phyloP scores from a whole-genome alignment of 2,797 vertebrate genomes.

The Apogon hyalosoma region DNA sequence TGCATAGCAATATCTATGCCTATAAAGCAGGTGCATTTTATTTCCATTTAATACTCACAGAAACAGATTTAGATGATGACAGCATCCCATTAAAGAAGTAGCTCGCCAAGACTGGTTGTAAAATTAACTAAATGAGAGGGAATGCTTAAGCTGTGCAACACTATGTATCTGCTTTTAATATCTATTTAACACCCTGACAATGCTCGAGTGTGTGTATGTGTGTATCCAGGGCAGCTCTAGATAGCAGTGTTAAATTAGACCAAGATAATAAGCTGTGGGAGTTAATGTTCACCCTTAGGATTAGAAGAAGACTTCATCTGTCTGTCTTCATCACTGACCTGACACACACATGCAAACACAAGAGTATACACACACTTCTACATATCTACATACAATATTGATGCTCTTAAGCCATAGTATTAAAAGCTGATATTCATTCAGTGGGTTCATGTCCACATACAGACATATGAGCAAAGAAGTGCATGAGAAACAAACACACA shows the following conservation, averaged over 20 bases:
- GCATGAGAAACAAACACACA: not conserved
- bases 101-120: slow-evolving; percentile 2
- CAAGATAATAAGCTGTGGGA: slow-evolving; percentile 86
- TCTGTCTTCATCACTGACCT: slow-evolving; percentile 80
- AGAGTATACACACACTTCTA: slow-evolving; percentile 3
- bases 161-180: slow-evolving; percentile 15
- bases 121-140: slow-evolving; percentile 4
- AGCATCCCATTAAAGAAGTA: not conserved
- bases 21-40: not conserved
- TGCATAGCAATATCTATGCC: no score
- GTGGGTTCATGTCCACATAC: no score
- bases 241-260: slow-evolving; percentile 85
- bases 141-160: slow-evolving; percentile 6
- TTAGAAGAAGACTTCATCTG: slow-evolving; percentile 64
- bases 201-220: slow-evolving; percentile 16
- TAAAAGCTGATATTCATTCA: no score
- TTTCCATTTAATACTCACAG: not conserved
- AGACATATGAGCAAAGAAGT: not conserved
- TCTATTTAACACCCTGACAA: slow-evolving; percentile 6
- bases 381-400: not conserved
- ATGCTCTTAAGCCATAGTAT: no score
- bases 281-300: slow-evolving; percentile 76
- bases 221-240: slow-evolving; percentile 82
- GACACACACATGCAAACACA: slow-evolving; percentile 48
- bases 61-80: not conserved